Evolutionary conservation across 1,140 invertebrate genomes (phyloP).

Genomic region (Physella acuta): DNA sequence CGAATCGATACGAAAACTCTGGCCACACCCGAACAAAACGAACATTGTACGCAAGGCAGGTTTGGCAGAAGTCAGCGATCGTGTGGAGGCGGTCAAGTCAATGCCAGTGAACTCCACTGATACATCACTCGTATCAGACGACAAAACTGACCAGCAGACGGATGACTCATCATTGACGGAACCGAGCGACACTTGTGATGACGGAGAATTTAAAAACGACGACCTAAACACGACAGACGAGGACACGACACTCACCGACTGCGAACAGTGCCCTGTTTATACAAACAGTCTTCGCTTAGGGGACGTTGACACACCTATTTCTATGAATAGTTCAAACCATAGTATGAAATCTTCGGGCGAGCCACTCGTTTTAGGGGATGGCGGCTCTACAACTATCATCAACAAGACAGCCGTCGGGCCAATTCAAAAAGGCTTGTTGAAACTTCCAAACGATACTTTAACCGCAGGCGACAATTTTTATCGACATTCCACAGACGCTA

Average conservation of each 20-base stretch:
- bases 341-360: conserved; percentile 10
- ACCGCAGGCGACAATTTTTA: conserved; percentile 4
- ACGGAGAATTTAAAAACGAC: background rate
- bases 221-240: background rate
- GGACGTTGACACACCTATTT: background rate
- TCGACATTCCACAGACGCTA: background rate
- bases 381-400: conserved; percentile 8
- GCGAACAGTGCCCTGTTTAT: background rate
- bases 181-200: background rate
- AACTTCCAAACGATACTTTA: background rate
- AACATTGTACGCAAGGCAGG: background rate
- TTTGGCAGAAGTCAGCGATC: background rate
- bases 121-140: background rate
- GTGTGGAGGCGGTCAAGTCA: background rate
- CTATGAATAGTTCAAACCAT: conserved; percentile 1
- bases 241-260: background rate
- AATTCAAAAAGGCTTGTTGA: background rate
- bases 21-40: conserved; percentile 8
- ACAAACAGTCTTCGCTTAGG: background rate
- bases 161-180: background rate
- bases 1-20: conserved; percentile 21
- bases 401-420: background rate
- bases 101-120: background rate
- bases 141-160: background rate
- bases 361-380: background rate